Conservation (phyloP, 2,113 vertebrate species). For the Cheilinus undulatus region DNA sequence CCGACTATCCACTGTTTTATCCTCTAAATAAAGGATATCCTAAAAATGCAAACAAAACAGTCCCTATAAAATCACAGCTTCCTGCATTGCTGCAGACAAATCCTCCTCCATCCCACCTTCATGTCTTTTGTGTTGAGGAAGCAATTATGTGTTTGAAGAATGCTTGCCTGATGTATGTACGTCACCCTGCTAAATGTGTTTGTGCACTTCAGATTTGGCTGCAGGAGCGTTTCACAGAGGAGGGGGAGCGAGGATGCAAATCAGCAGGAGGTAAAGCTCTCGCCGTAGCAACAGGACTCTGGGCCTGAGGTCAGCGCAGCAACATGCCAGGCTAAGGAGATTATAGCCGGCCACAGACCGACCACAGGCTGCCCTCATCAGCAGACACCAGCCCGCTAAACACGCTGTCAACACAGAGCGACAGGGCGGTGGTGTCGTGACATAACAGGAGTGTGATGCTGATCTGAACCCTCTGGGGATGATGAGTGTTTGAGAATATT, state of each 20-base stretch:
- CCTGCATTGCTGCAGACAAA: conserved; percentile 54
- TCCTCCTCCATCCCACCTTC: conserved; percentile 54
- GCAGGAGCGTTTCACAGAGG: conserved; percentile 15
- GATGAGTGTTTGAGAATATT: background rate
- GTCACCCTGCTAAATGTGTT: conserved; percentile 21
- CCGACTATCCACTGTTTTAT: no score
- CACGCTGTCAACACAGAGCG: conserved; percentile 51
- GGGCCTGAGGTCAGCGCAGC: conserved; percentile 66
- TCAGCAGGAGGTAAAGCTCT: conserved; percentile 58
- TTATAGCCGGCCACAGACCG: conserved; percentile 62
- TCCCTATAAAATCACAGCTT: conserved; percentile 44
- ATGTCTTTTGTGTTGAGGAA: conserved; percentile 38
- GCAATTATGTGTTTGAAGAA: conserved; percentile 35
- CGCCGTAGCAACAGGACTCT: conserved; percentile 43
- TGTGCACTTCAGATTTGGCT: conserved; percentile 27
- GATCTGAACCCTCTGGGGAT: conserved; percentile 4
- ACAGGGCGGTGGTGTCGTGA: conserved; percentile 13
- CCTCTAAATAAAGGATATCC: conserved; percentile 49
- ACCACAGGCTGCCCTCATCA: conserved; percentile 44
- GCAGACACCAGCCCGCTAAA: conserved; percentile 35
- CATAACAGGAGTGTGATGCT: conserved; percentile 9
- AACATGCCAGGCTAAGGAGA: conserved; percentile 79
- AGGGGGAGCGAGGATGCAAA: conserved; percentile 42
- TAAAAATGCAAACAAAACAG: no score
- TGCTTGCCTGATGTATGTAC: conserved; percentile 45